Conservation (phyloP, 2,113 vertebrate genomes). For the Columba janthina region DNA sequence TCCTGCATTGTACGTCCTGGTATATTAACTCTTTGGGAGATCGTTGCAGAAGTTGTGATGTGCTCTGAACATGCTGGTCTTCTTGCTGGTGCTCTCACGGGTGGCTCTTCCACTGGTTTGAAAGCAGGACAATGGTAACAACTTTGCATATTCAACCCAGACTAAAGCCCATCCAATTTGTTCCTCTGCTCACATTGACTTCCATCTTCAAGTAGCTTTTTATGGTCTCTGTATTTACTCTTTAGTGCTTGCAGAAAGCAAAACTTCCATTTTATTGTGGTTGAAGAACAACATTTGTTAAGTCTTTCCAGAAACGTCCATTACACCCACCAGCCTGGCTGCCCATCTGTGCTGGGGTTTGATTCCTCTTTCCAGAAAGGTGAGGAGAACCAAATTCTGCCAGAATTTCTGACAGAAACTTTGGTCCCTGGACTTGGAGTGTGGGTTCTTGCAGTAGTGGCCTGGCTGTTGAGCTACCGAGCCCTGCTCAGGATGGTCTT, state of each 20-base stretch:
- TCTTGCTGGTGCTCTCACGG: background rate
- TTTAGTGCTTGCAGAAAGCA: background rate
- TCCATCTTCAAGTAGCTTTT: background rate
- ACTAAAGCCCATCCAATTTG: background rate
- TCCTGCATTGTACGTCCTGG: background rate
- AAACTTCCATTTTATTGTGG: background rate
- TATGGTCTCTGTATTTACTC: background rate
- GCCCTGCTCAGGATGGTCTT: background rate
- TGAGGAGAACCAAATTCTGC: background rate
- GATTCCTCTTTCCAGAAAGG: background rate
- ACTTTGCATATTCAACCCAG: background rate
- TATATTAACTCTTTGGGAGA: background rate
- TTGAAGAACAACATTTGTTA: background rate
- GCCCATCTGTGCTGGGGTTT: background rate
- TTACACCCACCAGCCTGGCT: background rate
- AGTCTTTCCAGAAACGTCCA: background rate
- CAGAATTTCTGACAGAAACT: background rate
- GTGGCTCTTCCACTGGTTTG: background rate
- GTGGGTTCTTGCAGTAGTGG: no score
- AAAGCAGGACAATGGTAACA: background rate
- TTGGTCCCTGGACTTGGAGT: background rate
- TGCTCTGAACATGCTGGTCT: background rate
- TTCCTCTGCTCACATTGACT: background rate
- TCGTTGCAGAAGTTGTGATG: background rate
- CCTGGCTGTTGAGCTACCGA: no score